Conservation (phyloP, 2,113 vertebrate genomes). For the Fulmarus glacialis region DNA sequence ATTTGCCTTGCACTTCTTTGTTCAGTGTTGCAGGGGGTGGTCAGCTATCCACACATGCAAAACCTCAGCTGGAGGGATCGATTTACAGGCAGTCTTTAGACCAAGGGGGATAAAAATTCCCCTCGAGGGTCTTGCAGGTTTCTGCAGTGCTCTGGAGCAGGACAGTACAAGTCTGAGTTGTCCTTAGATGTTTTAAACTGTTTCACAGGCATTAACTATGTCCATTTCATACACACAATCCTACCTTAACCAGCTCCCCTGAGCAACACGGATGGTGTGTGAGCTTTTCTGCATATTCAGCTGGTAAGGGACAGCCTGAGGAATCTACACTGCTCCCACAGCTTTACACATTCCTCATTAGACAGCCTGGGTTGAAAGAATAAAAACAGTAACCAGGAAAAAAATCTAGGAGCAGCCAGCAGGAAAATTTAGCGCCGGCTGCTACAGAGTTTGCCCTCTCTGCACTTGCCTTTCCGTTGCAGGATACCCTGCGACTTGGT, state of each 20-base stretch:
- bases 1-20: neutral
- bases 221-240: neutral
- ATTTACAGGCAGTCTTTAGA: neutral
- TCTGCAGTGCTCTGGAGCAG: neutral
- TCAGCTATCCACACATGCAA: neutral
- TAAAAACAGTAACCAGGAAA: neutral
- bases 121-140: neutral
- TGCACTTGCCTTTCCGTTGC: neutral
- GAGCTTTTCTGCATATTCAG: slow-evolving; percentile 67
- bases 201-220: slow-evolving; percentile 32
- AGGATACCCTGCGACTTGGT: neutral
- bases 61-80: neutral
- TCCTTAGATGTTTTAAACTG: slow-evolving; percentile 5
- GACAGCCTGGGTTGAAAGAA: neutral
- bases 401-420: neutral
- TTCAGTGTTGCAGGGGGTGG: neutral
- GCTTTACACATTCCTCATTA: slow-evolving; percentile 37
- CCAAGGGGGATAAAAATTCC: neutral
- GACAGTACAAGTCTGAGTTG: neutral
- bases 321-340: slow-evolving; percentile 1
- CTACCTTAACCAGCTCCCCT: slow-evolving; percentile 48
- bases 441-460: neutral
- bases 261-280: neutral
- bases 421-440: no score
- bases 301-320: slow-evolving; percentile 39